Evolutionary conservation across 2,888 invertebrate species (phyloP), one percentile per base, ranked within the genome.

Genomic region (Macropis europaea): DNA sequence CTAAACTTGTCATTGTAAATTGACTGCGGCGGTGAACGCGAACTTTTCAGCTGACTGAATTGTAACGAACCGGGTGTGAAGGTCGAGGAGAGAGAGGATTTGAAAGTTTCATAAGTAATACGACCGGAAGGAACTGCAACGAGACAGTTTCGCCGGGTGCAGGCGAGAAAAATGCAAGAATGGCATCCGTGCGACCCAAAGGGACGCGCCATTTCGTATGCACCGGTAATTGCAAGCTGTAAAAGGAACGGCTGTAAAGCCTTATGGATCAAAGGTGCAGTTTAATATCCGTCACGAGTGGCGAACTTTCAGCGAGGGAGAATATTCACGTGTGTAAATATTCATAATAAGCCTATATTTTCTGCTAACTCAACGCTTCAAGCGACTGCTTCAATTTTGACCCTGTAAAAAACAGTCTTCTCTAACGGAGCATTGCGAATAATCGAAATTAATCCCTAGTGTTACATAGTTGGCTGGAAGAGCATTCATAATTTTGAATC

Each of bases 201-300:
- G 38, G 24, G 36, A 42, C 13, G 17, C 42, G 28, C 38, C 57
- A 53, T 69, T 70, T 53, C 24, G 32, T 71, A 60, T 50, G 57
- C 63, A 43, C 63, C 32, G 48, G 48, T 71, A 73, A 71, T 70
- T 59, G 57, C 62, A 15, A 53, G 48, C 19, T 48, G 54, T 60
- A 60, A 60, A 64, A 42, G 48, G 48, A 66, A 50, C 28, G 42
- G 48, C 28, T 28, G 32, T 36, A 42, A 66, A 66, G 42, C 7
- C 36, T 54, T 36, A 24, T n/a, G 54, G 43, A 56, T 56, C 43
- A 43, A 42, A 66, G 22, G 30, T 36, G 36, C 17, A 62, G 48
- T 56, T 57, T 61, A 50, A 69, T 61, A 47, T 56, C 32, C n/a
- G 45, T 56, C 38, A n/a, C 56, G 34, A 50, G 0, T 17, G 43